Evolutionary conservation across 2,797 vertebrate genomes (phyloP), one percentile per base, ranked within the genome.

Genomic region (Microchirus variegatus): DNA sequence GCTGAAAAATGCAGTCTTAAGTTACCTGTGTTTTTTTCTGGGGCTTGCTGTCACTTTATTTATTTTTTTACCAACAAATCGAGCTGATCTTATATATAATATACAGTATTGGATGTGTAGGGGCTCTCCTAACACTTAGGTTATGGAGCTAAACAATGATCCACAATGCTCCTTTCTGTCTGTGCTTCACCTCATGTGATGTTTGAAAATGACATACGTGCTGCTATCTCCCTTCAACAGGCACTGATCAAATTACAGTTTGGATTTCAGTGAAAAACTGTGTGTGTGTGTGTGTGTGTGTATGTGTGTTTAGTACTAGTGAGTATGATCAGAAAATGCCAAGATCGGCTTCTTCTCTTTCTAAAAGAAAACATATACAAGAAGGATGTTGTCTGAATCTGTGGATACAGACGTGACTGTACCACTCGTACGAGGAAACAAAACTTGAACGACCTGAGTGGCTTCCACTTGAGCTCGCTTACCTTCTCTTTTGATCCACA

Each of bases 201-300:
- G 70, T 73, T 67, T 50, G 37, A 79, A 91, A 91, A 92, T 87
- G 63, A 89, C 85, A 75, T 75, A 53, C 83, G 11, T 80, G 81
- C 81, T 81, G 86, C 74, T 42, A 58, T 68, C 70, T 65, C 57
- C 74, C 67, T 70, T 75, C 47, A 40, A 63, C 42, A 12, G 48
- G 54, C 14, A 53, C 85, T 87, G 69, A 90, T 91, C 73, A 66
- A 73, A 85, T 85, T 80, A 86, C 63, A 51, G 38, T 51, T 50
- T 53, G 59, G 62, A 37, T 84, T 77, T 78, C 64, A 63, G 26
- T 47, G 57, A 63, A 55, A 50, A 54, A 40, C 38, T 63, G 58
- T 72, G 56, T 63, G 37, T 76, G 10, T 42, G 17, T 57, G 22
- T 47, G 35, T 52, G 38, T 57, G 31, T 59, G 49, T 46, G 48